Evolutionary conservation across 2,888 invertebrate genomes (phyloP).

Genomic region (Ferdinandea cuprea): DNA sequence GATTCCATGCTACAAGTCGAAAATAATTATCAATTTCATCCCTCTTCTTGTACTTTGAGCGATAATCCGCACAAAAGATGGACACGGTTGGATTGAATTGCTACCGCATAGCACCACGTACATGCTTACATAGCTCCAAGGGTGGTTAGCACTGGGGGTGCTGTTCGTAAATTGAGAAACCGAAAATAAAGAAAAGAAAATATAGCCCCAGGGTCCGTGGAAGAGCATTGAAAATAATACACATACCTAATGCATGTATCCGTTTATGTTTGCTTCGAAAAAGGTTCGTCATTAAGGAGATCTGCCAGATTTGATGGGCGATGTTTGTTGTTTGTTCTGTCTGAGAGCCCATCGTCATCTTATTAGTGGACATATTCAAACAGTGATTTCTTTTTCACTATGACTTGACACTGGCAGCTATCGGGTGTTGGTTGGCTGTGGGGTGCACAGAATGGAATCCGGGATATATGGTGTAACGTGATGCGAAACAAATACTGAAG

Average conservation of each 20-base stretch:
- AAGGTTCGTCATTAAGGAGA: conserved; percentile 29
- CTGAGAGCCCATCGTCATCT: conserved; percentile 28
- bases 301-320: conserved; percentile 25
- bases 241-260: conserved; percentile 27
- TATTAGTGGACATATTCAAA: conserved; percentile 33
- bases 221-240: conserved; percentile 11
- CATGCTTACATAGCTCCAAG: neutral
- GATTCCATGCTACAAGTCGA: conserved; percentile 19
- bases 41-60: conserved; percentile 5
- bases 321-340: conserved; percentile 47
- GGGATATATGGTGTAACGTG: neutral
- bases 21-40: conserved; percentile 66
- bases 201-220: conserved; percentile 9
- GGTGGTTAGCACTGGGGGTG: conserved; percentile 16
- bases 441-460: neutral
- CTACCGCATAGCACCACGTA: conserved; percentile 1
- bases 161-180: conserved; percentile 19
- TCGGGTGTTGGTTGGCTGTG: neutral
- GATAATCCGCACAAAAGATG: conserved; percentile 46
- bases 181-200: conserved; percentile 3
- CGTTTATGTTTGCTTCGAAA: conserved; percentile 16
- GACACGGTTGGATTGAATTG: conserved; percentile 44
- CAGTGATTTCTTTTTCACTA: conserved; percentile 24
- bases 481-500: neutral
- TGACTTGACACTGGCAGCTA: neutral